Evolutionary conservation across 1,140 invertebrate species (phyloP).

Genomic region (Metaphire vulgaris): DNA sequence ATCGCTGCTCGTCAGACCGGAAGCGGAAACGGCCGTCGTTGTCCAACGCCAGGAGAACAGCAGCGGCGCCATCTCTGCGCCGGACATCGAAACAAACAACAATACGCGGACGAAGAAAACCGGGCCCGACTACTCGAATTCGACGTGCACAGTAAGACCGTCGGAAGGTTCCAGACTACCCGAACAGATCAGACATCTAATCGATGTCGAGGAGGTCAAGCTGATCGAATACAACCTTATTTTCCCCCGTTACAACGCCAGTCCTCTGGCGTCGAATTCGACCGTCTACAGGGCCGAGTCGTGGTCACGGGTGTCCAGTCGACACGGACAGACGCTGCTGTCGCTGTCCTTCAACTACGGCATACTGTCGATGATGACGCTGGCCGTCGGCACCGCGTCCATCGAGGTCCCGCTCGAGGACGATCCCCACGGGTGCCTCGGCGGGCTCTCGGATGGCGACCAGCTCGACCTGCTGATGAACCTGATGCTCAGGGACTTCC

Average conservation of each 20-base stretch:
- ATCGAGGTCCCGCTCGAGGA: conserved; percentile 36
- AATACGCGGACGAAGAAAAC: no score
- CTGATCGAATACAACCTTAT: conserved; percentile 25
- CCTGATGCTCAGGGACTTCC: conserved; percentile 38
- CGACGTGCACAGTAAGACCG: no score
- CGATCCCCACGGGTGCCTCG: conserved; percentile 41
- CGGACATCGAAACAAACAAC: no score
- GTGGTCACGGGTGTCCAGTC: conserved; percentile 42
- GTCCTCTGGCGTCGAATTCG: conserved; percentile 21
- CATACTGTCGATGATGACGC: conserved; percentile 45
- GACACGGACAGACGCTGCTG: conserved; percentile 45
- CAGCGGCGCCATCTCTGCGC: no score
- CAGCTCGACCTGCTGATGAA: conserved; percentile 35
- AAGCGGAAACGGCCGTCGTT: no score
- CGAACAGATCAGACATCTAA: conserved; percentile 10
- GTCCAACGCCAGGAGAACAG: no score
- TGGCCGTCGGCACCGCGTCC: conserved; percentile 18
- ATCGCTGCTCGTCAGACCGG: no score
- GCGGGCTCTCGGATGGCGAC: conserved; percentile 33
- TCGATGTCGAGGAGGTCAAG: conserved; percentile 12
- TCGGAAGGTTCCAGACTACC: no score
- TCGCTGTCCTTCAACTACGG: conserved; percentile 48
- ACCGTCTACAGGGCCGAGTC: conserved; percentile 16
- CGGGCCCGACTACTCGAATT: no score
- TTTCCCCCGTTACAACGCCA: conserved; percentile 23